Evolutionary conservation across 2,113 vertebrate genomes (phyloP).

Genomic region (Plectropomus leopardus): DNA sequence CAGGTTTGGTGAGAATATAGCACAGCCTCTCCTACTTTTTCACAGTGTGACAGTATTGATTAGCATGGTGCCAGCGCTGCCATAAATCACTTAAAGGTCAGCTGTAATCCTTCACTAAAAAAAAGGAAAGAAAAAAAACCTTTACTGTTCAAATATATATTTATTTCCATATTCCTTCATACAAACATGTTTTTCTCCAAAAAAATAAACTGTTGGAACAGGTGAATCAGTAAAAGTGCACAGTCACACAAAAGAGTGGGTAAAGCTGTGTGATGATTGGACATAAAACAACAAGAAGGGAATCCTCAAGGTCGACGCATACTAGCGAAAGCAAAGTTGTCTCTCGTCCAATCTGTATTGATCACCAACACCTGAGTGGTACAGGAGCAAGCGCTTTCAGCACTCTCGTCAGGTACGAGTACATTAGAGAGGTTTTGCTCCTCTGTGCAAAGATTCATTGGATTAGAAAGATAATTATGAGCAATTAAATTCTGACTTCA

Average conservation of each 20-base stretch:
- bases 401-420: constrained; percentile 16
- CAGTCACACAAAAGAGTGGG: constrained; percentile 50
- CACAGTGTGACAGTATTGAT: neutral
- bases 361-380: constrained; percentile 71
- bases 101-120: neutral
- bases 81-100: constrained; percentile 9
- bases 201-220: constrained; percentile 72
- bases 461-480: constrained; percentile 56
- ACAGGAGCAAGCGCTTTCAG: constrained; percentile 32
- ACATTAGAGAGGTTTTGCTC: constrained; percentile 41
- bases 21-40: neutral
- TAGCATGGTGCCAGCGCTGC: neutral
- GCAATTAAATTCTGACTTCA: constrained; percentile 41
- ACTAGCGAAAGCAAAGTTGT: constrained; percentile 20
- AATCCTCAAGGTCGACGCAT: constrained; percentile 36
- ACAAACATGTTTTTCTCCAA: constrained; percentile 74
- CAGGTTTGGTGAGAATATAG: neutral
- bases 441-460: constrained; percentile 58
- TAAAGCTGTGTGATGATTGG: constrained; percentile 65
- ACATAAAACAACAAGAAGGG: constrained; percentile 50
- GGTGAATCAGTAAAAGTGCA: constrained; percentile 73
- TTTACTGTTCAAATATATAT: constrained; percentile 79
- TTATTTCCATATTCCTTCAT: constrained; percentile 77
- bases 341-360: constrained; percentile 49
- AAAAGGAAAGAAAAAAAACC: neutral